These are phyloP conservation scores for Callitettix versicolor DNA, from an alignment of 1,140 invertebrate species.

Conservation along the genomic window DNA sequence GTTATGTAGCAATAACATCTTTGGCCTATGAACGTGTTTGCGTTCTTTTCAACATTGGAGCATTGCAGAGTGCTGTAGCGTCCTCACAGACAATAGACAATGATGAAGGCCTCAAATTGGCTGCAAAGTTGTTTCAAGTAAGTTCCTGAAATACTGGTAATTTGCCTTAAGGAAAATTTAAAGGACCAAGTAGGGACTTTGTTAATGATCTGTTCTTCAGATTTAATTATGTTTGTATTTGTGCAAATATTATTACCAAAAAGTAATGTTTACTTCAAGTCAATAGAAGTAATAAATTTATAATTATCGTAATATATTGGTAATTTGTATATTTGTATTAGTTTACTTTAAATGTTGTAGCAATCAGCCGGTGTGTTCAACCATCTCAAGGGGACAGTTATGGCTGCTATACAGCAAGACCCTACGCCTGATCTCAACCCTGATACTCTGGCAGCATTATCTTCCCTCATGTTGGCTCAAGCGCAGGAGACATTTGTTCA, in stretches of 20 bases:
- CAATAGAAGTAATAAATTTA: no score
- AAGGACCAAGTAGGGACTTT: neutral
- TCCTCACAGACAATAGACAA: slow-evolving; percentile 72
- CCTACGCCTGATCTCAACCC: slow-evolving; percentile 90
- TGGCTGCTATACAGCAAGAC: slow-evolving; percentile 82
- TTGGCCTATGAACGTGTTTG: slow-evolving; percentile 89
- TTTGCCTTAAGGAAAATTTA: no score
- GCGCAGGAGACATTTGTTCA: slow-evolving; percentile 94
- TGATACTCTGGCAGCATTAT: slow-evolving; percentile 77
- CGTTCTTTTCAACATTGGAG: slow-evolving; percentile 94
- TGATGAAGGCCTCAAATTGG: slow-evolving; percentile 88
- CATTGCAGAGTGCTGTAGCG: slow-evolving; percentile 83
- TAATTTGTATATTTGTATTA: no score
- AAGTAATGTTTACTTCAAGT: no score
- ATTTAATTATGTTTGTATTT: no score
- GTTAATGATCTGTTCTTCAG: no score
- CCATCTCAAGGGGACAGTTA: slow-evolving; percentile 75
- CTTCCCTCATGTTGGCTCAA: slow-evolving; percentile 88
- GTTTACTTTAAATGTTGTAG: slow-evolving; percentile 47
- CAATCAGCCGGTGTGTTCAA: slow-evolving; percentile 85
- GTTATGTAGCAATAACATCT: slow-evolving; percentile 74
- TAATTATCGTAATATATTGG: no score
- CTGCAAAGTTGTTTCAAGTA: slow-evolving; percentile 87
- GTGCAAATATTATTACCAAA: no score
- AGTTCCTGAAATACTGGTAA: slow-evolving; percentile 11